Evolutionary conservation across 2,113 vertebrate genomes (phyloP), one percentile per base, ranked within the genome.

Genomic region (Mastomys natalensis): DNA sequence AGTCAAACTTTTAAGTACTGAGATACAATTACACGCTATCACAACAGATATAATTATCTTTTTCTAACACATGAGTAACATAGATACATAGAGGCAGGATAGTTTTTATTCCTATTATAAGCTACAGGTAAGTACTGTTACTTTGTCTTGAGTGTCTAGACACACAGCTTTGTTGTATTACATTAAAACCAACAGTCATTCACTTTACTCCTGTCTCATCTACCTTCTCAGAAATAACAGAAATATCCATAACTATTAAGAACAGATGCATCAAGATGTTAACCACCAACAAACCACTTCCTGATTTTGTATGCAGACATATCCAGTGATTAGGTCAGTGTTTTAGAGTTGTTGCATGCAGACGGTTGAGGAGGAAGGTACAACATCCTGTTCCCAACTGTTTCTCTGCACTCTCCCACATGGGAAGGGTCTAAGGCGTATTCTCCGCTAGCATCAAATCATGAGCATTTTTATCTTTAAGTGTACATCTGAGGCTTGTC

Each of bases 181-280:
- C 77, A 62, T 62, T 92, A 74, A 86, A 64, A 86, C 68, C 89
- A 94, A 60, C 5, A 66, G 16, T 55, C 22, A 4, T 53, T 77
- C 40, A 17, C 34, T 62, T 90, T 74, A 85, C 37, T 34, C 21
- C 37, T 80, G 22, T 7, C 92, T 89, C n/a, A 19, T 11, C 48
- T 97, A 51, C 45, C 40, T 90, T 93, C 26, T 87, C 78, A 73
- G 86, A 92, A 29, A 48, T 2, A 12, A 19, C 87, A 78, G 91
- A 92, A 37, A 48, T 2, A 12, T 45, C 13, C 16, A 11, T 45
- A 40, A 53, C 74, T 48, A 7, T 55, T 51, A 72, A 45, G 31
- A 93, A 93, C 5, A 34, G 34, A 19, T 24, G 76, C 45, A 40
- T 92, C 13, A 94, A 91, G 48, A 73, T 85, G 37, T 94, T n/a